These are phyloP conservation scores for Ophion costatus DNA, from an alignment of 2,888 invertebrate genomes.

Conservation along the genomic window DNA sequence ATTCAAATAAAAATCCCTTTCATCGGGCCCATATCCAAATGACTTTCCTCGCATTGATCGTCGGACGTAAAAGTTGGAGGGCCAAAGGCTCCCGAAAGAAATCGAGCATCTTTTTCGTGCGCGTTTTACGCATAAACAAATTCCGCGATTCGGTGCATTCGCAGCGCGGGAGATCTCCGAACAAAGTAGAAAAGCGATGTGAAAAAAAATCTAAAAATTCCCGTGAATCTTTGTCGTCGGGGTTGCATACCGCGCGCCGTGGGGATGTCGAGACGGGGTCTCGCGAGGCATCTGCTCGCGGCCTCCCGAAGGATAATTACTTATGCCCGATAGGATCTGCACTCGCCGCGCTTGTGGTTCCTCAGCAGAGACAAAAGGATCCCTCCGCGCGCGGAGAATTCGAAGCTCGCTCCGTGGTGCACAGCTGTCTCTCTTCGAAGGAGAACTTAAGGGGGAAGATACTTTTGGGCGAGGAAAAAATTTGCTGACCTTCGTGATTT, in stretches of 20 bases:
- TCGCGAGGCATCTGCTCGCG: slow-evolving; percentile 52
- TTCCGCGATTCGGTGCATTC: slow-evolving; percentile 19
- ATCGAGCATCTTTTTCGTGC: neutral
- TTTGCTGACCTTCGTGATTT: too few relatives aligned
- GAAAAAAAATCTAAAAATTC: slow-evolving; percentile 36
- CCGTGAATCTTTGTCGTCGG: slow-evolving; percentile 52
- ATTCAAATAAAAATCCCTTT: neutral
- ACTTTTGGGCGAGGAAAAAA: too few relatives aligned
- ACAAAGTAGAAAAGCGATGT: slow-evolving; percentile 44
- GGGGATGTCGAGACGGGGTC: slow-evolving; percentile 5
- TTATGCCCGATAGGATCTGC: slow-evolving; percentile 83
- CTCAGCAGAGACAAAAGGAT: slow-evolving; percentile 81
- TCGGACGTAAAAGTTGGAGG: neutral
- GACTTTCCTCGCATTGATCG: slow-evolving; percentile 17
- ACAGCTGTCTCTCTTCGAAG: slow-evolving; percentile 30
- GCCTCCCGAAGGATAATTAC: slow-evolving; percentile 80
- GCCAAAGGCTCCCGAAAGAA: neutral
- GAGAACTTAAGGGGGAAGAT: slow-evolving; percentile 58
- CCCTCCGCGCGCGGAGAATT: slow-evolving; percentile 65
- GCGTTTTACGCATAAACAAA: slow-evolving; percentile 13
- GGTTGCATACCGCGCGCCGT: slow-evolving; percentile 47
- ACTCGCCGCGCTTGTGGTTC: slow-evolving; percentile 68
- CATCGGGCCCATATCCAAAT: neutral
- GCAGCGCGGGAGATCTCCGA: neutral
- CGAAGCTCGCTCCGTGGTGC: slow-evolving; percentile 31